phyloP scores from a whole-genome alignment of 2,113 vertebrate genomes.

The Panurus biarmicus region DNA sequence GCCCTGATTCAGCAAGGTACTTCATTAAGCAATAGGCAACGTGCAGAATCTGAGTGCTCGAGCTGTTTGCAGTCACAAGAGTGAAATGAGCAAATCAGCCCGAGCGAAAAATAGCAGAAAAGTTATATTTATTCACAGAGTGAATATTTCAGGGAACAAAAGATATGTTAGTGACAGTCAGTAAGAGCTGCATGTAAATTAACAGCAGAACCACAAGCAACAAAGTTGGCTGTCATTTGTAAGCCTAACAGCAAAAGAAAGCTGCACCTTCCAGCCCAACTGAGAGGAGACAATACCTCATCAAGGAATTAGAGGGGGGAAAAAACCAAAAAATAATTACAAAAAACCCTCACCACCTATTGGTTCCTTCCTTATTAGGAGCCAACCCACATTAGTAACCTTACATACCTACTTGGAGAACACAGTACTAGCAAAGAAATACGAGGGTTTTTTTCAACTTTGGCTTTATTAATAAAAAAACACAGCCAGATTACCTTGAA shows the following conservation, averaged over 20 bases:
- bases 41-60: background rate
- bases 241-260: background rate
- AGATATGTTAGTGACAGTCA: slow-evolving; percentile 30
- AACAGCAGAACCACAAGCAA: slow-evolving; percentile 15
- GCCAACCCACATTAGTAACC: background rate
- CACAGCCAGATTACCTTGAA: background rate
- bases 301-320: background rate
- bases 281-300: background rate
- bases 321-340: background rate
- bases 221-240: background rate
- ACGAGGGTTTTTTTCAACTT: background rate
- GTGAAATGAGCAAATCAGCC: slow-evolving; percentile 32
- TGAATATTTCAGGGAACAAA: slow-evolving; percentile 43
- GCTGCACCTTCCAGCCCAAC: background rate
- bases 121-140: slow-evolving; percentile 47
- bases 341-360: accelerated
- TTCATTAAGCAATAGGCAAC: slow-evolving; percentile 25
- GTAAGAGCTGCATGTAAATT: slow-evolving; percentile 25
- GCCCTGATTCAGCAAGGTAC: slow-evolving; percentile 57
- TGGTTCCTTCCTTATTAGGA: background rate
- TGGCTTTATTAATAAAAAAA: background rate
- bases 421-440: background rate
- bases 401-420: background rate
- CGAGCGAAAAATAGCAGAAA: slow-evolving; percentile 31
- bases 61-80: background rate